phyloP scores from a whole-genome alignment of 2,797 vertebrate species.

The Eurystomus glaucurus region DNA sequence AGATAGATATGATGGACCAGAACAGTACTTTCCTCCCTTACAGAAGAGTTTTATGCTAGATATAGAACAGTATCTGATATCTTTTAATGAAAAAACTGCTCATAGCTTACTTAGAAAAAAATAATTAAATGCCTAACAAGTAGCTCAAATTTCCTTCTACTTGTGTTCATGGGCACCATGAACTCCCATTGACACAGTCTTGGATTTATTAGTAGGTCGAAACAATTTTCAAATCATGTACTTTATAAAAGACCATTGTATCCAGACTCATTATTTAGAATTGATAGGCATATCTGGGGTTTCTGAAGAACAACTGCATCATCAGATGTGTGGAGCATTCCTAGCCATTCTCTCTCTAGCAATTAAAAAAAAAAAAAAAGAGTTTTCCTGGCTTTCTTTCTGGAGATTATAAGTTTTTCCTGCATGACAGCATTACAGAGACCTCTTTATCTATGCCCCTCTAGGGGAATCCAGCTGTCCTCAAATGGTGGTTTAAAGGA shows the following conservation, averaged over 20 bases:
- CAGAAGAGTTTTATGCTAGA: background rate
- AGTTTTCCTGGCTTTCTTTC: background rate
- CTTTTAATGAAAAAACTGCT: background rate
- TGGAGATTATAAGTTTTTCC: background rate
- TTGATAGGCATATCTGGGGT: background rate
- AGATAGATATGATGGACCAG: background rate
- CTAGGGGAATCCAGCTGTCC: background rate
- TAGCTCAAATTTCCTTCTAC: background rate
- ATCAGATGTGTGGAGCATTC: background rate
- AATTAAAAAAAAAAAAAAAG: background rate
- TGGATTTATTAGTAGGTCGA: background rate
- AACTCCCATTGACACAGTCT: background rate
- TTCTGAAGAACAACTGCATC: background rate
- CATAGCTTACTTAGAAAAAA: background rate
- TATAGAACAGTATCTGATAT: background rate
- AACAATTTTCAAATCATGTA: background rate
- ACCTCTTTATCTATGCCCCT: background rate
- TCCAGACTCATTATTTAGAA: background rate
- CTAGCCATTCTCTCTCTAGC: background rate
- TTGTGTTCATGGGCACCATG: background rate
- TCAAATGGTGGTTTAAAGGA: slow-evolving; percentile 40
- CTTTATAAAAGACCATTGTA: background rate
- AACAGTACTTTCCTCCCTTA: background rate
- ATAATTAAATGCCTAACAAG: background rate
- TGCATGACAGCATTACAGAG: background rate